Conservation (phyloP, 2,888 invertebrate species). For the Archips xylosteana region DNA sequence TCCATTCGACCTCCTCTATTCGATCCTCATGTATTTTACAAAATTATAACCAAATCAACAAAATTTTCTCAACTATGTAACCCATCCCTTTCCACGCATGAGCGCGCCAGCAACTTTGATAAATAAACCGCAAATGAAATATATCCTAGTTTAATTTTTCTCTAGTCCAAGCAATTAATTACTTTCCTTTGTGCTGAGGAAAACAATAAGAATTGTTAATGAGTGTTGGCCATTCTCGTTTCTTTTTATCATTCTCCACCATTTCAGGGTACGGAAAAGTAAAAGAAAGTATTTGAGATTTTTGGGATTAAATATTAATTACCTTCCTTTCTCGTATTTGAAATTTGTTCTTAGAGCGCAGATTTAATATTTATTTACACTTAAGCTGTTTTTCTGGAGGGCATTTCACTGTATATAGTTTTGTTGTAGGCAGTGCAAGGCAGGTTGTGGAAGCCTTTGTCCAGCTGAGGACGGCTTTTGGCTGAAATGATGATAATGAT, state of each 20-base stretch:
- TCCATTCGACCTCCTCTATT: no score
- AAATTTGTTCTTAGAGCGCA: background rate
- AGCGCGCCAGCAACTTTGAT: background rate
- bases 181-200: slow-evolving; percentile 67
- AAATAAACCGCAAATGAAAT: slow-evolving; percentile 28
- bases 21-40: no score
- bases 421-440: no score
- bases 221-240: slow-evolving; percentile 63
- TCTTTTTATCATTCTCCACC: slow-evolving; percentile 52
- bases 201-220: slow-evolving; percentile 77
- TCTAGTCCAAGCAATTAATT: slow-evolving; percentile 68
- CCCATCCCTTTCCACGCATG: slow-evolving; percentile 12
- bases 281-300: slow-evolving; percentile 19
- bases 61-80: background rate
- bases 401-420: no score
- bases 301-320: slow-evolving; percentile 11
- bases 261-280: slow-evolving; percentile 45
- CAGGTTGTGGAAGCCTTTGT: no score
- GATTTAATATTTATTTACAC: background rate
- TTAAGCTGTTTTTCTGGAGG: no score
- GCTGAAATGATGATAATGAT: no score
- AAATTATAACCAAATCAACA: no score
- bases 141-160: slow-evolving; percentile 49
- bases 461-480: no score
- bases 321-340: background rate